Conservation (phyloP, 1,140 invertebrate genomes). For the Scaptomyza graminum region DNA sequence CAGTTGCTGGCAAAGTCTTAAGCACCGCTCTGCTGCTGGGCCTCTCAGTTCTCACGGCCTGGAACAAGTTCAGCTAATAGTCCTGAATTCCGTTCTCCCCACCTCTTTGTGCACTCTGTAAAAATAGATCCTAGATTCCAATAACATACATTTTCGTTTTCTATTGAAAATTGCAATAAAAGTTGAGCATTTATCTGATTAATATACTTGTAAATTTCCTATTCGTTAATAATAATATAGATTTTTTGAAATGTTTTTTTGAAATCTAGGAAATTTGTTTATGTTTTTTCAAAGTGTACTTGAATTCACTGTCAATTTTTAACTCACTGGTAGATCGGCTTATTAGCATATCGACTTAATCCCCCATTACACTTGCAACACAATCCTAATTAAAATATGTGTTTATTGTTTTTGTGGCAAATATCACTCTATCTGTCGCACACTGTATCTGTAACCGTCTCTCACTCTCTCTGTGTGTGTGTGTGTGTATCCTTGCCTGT, state of each 20-base stretch:
- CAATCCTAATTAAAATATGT: too few relatives aligned
- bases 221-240: too few relatives aligned
- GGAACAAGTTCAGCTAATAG: slow-evolving; percentile 66
- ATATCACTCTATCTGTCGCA: slow-evolving; percentile 32
- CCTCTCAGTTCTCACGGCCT: slow-evolving; percentile 73
- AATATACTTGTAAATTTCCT: too few relatives aligned
- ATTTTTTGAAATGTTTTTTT: background rate
- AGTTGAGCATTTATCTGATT: too few relatives aligned
- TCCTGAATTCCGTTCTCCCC: background rate
- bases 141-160: too few relatives aligned
- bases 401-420: background rate
- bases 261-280: background rate
- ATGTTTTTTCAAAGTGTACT: slow-evolving; percentile 7
- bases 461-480: slow-evolving; percentile 53
- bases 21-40: slow-evolving; percentile 72
- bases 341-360: slow-evolving; percentile 1
- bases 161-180: too few relatives aligned
- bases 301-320: too few relatives aligned
- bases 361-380: slow-evolving; percentile 7
- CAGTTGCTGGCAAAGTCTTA: slow-evolving; percentile 60
- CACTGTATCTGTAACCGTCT: slow-evolving; percentile 22
- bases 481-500: slow-evolving; percentile 13
- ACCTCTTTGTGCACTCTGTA: background rate
- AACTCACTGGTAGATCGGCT: slow-evolving; percentile 38
- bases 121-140: background rate